These are phyloP conservation scores for Subanguina moxae DNA, from an alignment of 1,140 invertebrate genomes.

Conservation along the genomic window DNA sequence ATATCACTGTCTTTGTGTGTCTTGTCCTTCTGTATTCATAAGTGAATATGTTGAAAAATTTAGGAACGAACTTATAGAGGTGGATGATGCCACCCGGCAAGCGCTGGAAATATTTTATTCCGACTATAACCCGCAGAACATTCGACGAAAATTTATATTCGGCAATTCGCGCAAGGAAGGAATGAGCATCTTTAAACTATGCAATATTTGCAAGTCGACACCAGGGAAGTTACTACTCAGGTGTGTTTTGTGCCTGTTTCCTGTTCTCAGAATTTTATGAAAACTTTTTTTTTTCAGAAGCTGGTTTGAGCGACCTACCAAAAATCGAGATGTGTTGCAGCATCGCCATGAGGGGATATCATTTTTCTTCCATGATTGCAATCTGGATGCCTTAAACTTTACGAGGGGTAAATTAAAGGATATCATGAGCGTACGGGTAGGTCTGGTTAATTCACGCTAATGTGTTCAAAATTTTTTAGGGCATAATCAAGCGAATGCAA, in stretches of 20 bases:
- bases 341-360: constrained; percentile 47
- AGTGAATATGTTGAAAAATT: background rate
- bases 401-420: constrained; percentile 35
- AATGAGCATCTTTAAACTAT: constrained; percentile 43
- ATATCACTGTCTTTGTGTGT: constrained; percentile 32
- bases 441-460: background rate
- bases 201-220: constrained; percentile 43
- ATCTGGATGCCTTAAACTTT: constrained; percentile 35
- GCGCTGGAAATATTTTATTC: constrained; percentile 46
- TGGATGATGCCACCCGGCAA: constrained; percentile 32
- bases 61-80: constrained; percentile 40
- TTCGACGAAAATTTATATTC: constrained; percentile 35
- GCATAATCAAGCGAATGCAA: constrained; percentile 39
- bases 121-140: constrained; percentile 32
- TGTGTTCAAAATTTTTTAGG: constrained; percentile 20
- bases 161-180: constrained; percentile 35
- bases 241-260: background rate
- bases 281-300: constrained; percentile 25
- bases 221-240: constrained; percentile 23
- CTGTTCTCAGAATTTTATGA: background rate
- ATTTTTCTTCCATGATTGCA: constrained; percentile 54
- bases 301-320: constrained; percentile 51
- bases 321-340: constrained; percentile 36
- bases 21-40: background rate
- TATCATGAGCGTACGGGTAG: constrained; percentile 29